phyloP scores from a whole-genome alignment of 2,888 invertebrate species.

The Apoderus coryli region DNA sequence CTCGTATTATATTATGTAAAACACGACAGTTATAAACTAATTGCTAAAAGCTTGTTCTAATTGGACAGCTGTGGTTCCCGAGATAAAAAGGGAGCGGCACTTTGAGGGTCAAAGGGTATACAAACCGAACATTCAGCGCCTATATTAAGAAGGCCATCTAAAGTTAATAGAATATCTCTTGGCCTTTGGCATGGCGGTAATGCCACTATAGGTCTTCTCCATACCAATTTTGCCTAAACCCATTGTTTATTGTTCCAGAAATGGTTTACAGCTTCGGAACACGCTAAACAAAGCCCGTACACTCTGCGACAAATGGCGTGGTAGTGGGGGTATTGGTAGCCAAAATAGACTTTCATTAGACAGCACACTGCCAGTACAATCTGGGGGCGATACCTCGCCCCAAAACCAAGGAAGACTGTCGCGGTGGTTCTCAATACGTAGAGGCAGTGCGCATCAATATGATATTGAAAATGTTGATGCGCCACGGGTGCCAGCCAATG shows the following conservation, averaged over 20 bases:
- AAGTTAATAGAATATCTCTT: too few relatives aligned
- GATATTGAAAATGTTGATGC: conserved; percentile 44
- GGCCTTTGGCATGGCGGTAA: too few relatives aligned
- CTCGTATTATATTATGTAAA: too few relatives aligned
- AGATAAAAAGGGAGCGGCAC: too few relatives aligned
- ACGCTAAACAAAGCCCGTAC: conserved; percentile 71
- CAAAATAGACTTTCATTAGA: conserved; percentile 26
- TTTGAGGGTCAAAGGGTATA: too few relatives aligned
- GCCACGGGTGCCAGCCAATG: conserved; percentile 20
- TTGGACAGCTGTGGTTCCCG: too few relatives aligned
- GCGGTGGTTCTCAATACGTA: conserved; percentile 78
- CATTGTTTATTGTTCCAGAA: conserved; percentile 27
- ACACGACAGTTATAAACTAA: too few relatives aligned
- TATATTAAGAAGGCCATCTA: too few relatives aligned
- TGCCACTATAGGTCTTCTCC: too few relatives aligned
- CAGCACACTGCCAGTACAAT: conserved; percentile 20
- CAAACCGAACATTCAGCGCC: too few relatives aligned
- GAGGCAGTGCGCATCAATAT: conserved; percentile 71
- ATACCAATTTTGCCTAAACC: too few relatives aligned
- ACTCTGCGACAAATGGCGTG: conserved; percentile 68
- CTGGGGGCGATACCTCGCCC: conserved; percentile 24
- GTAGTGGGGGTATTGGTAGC: conserved; percentile 30
- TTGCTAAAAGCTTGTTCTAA: too few relatives aligned
- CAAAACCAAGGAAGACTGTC: conserved; percentile 52
- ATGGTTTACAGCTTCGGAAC: conserved; percentile 63